Evolutionary conservation across 53 echinoderm and acorn worm species (phyloP).

Genomic region (Zoroaster sp.): DNA sequence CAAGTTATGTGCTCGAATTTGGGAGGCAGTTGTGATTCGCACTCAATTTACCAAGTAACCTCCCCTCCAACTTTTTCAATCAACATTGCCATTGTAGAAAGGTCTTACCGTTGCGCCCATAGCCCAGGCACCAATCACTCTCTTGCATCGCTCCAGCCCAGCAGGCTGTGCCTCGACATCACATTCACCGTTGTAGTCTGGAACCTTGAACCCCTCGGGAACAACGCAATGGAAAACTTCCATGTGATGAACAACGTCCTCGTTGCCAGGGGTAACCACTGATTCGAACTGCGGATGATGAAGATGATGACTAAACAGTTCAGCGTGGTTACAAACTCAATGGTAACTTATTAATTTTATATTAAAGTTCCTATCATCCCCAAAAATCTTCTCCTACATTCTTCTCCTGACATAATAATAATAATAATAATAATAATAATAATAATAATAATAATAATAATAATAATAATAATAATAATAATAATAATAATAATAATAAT

Average conservation of each 20-base stretch:
- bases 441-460: too few species aligned
- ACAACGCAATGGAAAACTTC: slow-evolving; percentile 87
- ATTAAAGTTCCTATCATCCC: too few species aligned
- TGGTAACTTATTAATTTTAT: too few species aligned
- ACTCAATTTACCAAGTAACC: background rate
- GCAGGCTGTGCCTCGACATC: slow-evolving; percentile 58
- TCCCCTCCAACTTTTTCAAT: background rate
- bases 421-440: too few species aligned
- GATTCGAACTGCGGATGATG: slow-evolving; percentile 93
- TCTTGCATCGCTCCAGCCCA: slow-evolving; percentile 64
- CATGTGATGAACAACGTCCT: slow-evolving; percentile 90
- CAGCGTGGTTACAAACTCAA: too few species aligned
- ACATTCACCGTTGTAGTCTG: slow-evolving; percentile 80
- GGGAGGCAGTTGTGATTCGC: too few species aligned
- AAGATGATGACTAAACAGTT: too few species aligned
- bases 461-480: too few species aligned
- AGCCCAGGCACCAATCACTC: slow-evolving; percentile 98
- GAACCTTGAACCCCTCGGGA: slow-evolving; percentile 32
- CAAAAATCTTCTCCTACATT: too few species aligned
- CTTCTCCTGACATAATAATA: too few species aligned
- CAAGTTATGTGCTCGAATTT: too few species aligned
- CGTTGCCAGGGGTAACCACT: slow-evolving; percentile 76
- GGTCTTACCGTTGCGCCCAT: slow-evolving; percentile 85
- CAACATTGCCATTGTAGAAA: background rate
- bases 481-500: too few species aligned